These are phyloP conservation scores for Aethes cnicana DNA, from an alignment of 2,888 invertebrate genomes.

Conservation along the genomic window DNA sequence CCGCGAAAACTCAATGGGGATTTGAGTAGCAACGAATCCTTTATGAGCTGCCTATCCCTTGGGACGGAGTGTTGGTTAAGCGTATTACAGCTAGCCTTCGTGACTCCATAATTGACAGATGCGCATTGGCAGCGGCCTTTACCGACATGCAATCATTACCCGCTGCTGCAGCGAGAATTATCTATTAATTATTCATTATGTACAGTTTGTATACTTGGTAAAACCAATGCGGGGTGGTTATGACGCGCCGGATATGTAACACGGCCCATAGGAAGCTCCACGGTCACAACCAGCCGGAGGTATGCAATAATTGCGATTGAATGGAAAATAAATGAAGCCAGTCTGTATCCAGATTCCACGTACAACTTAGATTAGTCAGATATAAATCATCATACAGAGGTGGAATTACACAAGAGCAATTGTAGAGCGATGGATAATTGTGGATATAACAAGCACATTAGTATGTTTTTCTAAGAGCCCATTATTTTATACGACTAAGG, in stretches of 20 bases:
- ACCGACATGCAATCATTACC: slow-evolving; percentile 47
- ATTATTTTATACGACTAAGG: too few species aligned
- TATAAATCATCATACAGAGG: background rate
- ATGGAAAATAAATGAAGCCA: slow-evolving; percentile 49
- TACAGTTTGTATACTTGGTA: slow-evolving; percentile 40
- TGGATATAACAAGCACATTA: too few species aligned
- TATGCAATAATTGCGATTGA: slow-evolving; percentile 43
- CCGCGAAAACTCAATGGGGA: slow-evolving; percentile 1
- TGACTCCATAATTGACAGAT: slow-evolving; percentile 45
- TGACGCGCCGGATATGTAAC: slow-evolving; percentile 37
- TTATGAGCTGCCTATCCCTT: slow-evolving; percentile 42
- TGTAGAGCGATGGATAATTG: slow-evolving; percentile 3
- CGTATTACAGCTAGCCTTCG: slow-evolving; percentile 47
- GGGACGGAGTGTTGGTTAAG: slow-evolving; percentile 43
- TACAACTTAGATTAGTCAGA: slow-evolving; percentile 15
- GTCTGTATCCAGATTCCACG: slow-evolving; percentile 5
- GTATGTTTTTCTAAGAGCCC: background rate
- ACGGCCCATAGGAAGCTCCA: slow-evolving; percentile 39
- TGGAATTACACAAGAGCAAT: slow-evolving; percentile 1
- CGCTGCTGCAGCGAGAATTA: slow-evolving; percentile 33
- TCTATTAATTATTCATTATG: slow-evolving; percentile 43
- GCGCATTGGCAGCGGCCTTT: slow-evolving; percentile 44
- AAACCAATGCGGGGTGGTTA: slow-evolving; percentile 30
- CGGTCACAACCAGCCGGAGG: slow-evolving; percentile 32
- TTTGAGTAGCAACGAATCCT: slow-evolving; percentile 14